Evolutionary conservation across 1,140 invertebrate species (phyloP).

Genomic region (Homarus americanus): DNA sequence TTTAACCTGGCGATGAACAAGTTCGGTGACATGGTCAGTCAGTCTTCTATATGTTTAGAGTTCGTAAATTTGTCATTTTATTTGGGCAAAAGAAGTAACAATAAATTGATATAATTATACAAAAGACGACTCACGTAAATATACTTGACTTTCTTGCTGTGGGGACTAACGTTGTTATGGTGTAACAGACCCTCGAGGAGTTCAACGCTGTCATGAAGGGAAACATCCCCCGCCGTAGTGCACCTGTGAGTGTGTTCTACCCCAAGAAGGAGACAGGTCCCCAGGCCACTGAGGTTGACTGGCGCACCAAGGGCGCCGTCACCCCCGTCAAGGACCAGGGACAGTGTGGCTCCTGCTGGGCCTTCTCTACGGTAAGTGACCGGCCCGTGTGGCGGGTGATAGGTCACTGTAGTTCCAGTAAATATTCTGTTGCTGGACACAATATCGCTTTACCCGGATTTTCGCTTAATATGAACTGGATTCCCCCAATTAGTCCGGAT

Average conservation of each 20-base stretch:
- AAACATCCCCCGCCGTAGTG: not conserved
- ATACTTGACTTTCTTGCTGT: not conserved
- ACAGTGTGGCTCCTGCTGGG: conserved; percentile 78
- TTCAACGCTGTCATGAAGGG: conserved; percentile 5
- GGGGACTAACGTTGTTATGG: not conserved
- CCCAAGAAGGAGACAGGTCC: no score
- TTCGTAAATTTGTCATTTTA: no score
- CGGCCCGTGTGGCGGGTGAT: no score
- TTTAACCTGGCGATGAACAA: conserved; percentile 32
- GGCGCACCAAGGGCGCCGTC: conserved; percentile 78
- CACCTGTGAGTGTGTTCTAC: not conserved
- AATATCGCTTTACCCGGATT: no score
- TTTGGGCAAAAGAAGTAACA: not conserved
- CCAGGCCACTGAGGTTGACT: conserved; percentile 76
- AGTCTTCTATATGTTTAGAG: no score
- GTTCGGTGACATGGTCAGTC: conserved; percentile 57
- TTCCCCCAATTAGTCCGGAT: no score
- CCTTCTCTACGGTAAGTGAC: conserved; percentile 76
- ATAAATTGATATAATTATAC: not conserved
- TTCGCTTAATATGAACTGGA: no score
- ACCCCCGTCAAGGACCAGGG: conserved; percentile 79
- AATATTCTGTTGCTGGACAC: no score
- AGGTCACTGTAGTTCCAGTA: no score
- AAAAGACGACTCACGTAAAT: not conserved
- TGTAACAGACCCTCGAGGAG: conserved; percentile 13